phyloP scores from a whole-genome alignment of 2,888 invertebrate species.

The Calliopum simillimum region DNA sequence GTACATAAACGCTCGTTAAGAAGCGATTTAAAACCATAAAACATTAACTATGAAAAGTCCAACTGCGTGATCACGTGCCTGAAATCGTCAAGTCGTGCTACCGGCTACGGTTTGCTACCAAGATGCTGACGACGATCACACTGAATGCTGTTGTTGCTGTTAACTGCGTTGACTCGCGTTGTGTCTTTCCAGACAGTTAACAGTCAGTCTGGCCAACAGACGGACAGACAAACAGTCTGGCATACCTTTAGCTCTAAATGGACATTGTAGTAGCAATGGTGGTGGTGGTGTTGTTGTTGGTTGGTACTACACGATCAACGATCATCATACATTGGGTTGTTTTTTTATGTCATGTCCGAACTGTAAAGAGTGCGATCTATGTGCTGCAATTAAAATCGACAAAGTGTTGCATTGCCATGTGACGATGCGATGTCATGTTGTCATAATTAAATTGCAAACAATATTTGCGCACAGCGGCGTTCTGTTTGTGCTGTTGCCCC shows the following conservation, averaged over 20 bases:
- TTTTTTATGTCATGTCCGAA: no score
- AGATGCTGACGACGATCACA: no score
- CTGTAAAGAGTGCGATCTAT: constrained; percentile 10
- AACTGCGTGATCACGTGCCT: constrained; percentile 37
- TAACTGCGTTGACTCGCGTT: not conserved
- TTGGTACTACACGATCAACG: no score
- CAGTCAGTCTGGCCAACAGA: not conserved
- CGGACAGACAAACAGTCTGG: constrained; percentile 14
- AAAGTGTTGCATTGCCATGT: constrained; percentile 33
- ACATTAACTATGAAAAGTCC: constrained; percentile 30
- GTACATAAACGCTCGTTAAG: constrained; percentile 36
- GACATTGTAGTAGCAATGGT: no score
- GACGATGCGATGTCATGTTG: constrained; percentile 32
- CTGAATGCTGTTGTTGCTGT: no score
- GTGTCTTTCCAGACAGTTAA: constrained; percentile 1
- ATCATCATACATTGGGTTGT: no score
- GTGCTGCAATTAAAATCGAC: constrained; percentile 35
- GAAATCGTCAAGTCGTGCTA: constrained; percentile 34
- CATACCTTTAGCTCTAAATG: no score
- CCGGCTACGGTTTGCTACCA: constrained; percentile 15
- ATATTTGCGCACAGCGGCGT: constrained; percentile 3
- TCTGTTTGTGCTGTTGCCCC: not conserved
- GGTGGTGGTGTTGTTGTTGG: no score
- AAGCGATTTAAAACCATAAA: constrained; percentile 34
- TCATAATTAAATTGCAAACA: constrained; percentile 34